Evolutionary conservation across 2,888 invertebrate species (phyloP), one percentile per base, ranked within the genome.

Genomic region (Troides aeacus): DNA sequence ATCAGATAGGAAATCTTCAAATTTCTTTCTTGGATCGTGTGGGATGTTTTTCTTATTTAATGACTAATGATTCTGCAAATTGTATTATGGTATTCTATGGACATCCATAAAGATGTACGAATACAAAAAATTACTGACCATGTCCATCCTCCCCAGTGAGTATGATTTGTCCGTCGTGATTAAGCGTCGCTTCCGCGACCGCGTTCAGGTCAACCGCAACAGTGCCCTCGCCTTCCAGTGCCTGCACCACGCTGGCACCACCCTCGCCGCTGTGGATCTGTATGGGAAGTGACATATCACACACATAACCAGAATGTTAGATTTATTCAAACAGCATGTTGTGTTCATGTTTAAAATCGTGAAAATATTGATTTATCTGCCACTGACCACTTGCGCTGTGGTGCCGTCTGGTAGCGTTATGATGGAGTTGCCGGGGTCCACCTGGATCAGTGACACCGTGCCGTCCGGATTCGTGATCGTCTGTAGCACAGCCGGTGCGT

Each of bases 391-490:
- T 90, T 98, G 98, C 68, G 98, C 98, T 66, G 98, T 98, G 76
- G 98, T 98, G 72, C 98, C 98, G 89, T 99, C 98, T 0, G 98
- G 97, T 84, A 99, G 94, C 62, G 98, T 98, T 79, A 99, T 98
- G 81, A 99, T 97, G 74, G 97, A 97, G 93, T 97, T 97, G 86
- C 95, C 97, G 68, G 98, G 97, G 93, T 98, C 98, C 78, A 98
- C 97, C 92, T 98, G 98, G 76, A 99, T 98, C 74, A 99, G 96
- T 72, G 98, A 98, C 74, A 99, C 97, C 15, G 98, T 97, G 74
- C 99, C 99, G 93, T 99, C 99, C 0, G 98, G 97, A 93, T 99
- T 99, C 79, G 97, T 98, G 88, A 99, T 98, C 10, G 98, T 98
- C 87, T 99, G 99, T 71, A 99, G 94, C 78, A 99, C 97, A 10